phyloP scores from a whole-genome alignment of 1,140 invertebrate genomes.

The Hyles euphorbiae region DNA sequence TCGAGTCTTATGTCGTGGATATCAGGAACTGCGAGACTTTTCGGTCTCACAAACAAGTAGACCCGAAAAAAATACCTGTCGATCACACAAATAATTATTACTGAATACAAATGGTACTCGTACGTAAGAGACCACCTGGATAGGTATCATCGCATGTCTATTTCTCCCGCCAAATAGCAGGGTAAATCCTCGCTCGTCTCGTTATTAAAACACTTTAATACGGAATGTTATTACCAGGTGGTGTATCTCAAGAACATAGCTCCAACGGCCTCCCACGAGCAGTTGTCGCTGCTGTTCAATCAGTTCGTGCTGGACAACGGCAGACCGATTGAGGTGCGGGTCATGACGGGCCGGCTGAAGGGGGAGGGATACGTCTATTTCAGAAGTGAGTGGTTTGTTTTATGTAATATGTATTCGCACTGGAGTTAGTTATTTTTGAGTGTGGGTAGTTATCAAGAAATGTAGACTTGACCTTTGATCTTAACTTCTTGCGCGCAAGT shows the following conservation, averaged over 20 bases:
- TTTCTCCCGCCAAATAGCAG: no score
- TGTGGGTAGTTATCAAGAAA: background rate
- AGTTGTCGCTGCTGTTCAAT: slow-evolving; percentile 55
- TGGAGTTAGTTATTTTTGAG: background rate
- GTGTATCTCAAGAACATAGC: slow-evolving; percentile 65
- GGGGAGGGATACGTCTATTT: slow-evolving; percentile 63
- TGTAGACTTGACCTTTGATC: slow-evolving; percentile 4
- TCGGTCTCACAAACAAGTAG: no score
- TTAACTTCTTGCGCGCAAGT: background rate
- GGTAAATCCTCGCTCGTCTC: no score
- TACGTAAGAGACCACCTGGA: no score
- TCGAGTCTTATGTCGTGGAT: no score
- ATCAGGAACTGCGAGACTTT: no score
- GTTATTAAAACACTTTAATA: no score
- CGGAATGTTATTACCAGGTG: slow-evolving; percentile 29
- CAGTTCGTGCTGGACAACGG: slow-evolving; percentile 60
- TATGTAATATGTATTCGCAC: background rate
- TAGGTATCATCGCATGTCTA: no score
- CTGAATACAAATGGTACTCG: no score
- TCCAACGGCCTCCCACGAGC: slow-evolving; percentile 41
- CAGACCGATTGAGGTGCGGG: slow-evolving; percentile 45
- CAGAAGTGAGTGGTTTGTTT: slow-evolving; percentile 40
- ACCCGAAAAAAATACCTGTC: no score
- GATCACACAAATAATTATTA: no score
- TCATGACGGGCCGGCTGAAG: slow-evolving; percentile 53